Evolutionary conservation across 2,797 vertebrate genomes (phyloP).

Genomic region (Oceanodroma leucorhoa): DNA sequence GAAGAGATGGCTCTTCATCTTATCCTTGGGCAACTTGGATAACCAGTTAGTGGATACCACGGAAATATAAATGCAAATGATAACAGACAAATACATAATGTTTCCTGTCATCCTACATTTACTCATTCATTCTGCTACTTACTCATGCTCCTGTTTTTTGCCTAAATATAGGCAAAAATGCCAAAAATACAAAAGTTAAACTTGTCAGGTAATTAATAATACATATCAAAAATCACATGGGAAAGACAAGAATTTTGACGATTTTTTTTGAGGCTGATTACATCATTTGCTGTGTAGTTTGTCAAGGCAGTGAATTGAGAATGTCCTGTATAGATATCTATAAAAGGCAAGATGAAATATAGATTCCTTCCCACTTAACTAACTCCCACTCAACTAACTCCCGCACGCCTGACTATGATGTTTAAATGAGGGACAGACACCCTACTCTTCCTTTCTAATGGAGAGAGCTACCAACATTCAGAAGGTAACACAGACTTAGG

Average conservation of each 20-base stretch:
- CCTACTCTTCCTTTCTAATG: neutral
- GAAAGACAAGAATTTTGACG: neutral
- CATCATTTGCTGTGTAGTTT: neutral
- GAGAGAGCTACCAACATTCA: neutral
- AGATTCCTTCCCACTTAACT: neutral
- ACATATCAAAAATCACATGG: neutral
- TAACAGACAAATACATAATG: neutral
- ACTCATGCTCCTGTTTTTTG: neutral
- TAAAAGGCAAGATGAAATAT: neutral
- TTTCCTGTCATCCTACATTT: neutral
- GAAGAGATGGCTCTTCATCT: neutral
- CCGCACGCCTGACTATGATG: neutral
- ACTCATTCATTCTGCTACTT: neutral
- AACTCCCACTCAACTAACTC: neutral
- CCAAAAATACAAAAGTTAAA: neutral
- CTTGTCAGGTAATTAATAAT: neutral
- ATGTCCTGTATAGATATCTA: neutral
- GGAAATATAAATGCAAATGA: neutral
- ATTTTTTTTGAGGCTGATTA: neutral
- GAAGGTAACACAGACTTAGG: neutral
- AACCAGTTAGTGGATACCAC: neutral
- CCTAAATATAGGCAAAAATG: neutral
- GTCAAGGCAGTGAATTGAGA: neutral
- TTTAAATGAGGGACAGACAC: neutral
- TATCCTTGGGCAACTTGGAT: neutral